Conservation (phyloP, 2,888 invertebrate genomes). For the Phymatocera aterrima region DNA sequence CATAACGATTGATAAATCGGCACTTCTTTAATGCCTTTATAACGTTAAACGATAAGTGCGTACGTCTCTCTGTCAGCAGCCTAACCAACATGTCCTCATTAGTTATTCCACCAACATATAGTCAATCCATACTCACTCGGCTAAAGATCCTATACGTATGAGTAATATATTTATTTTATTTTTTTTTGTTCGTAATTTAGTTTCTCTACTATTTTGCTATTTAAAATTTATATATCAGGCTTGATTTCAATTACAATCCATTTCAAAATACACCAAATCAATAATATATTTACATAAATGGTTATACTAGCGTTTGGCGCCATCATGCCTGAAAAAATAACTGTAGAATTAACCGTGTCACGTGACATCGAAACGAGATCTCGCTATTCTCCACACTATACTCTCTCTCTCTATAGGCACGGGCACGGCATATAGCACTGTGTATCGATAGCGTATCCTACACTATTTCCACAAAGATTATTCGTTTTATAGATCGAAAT, state of each 20-base stretch:
- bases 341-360: conserved; percentile 73
- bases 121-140: conserved; percentile 69
- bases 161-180: not conserved
- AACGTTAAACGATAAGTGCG: conserved; percentile 54
- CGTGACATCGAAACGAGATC: conserved; percentile 75
- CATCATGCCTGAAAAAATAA: conserved; percentile 78
- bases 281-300: conserved; percentile 74
- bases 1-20: not conserved
- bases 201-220: too few species aligned
- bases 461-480: conserved; percentile 49
- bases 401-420: too few species aligned
- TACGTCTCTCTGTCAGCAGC: conserved; percentile 71
- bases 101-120: conserved; percentile 73
- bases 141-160: conserved; percentile 52
- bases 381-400: conserved; percentile 61
- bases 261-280: conserved; percentile 63
- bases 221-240: conserved; percentile 50
- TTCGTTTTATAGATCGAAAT: conserved; percentile 47
- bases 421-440: conserved; percentile 30
- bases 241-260: conserved; percentile 50
- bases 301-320: conserved; percentile 77
- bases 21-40: conserved; percentile 19
- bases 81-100: conserved; percentile 78
- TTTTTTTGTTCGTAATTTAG: too few species aligned
- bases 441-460: too few species aligned